Evolutionary conservation across 2,888 invertebrate genomes (phyloP).

Genomic region (Lepidochrysops patricia): DNA sequence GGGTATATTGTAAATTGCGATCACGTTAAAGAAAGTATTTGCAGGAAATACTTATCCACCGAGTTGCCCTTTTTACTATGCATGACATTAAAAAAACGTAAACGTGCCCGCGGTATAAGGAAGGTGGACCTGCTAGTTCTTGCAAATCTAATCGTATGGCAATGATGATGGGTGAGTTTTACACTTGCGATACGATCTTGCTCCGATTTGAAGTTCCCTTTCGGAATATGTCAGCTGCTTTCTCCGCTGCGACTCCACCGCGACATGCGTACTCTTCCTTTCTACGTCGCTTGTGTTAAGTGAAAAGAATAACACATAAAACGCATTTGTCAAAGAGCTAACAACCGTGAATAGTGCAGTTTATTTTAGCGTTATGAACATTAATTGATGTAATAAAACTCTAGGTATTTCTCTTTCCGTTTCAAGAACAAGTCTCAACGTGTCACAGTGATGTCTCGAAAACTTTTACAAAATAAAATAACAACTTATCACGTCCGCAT

Average conservation of each 20-base stretch:
- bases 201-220: constrained; percentile 64
- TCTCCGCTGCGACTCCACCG: constrained; percentile 60
- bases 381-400: not conserved
- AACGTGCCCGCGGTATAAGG: constrained; percentile 36
- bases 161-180: constrained; percentile 42
- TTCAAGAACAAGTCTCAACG: not conserved
- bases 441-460: not conserved
- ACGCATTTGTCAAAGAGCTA: not conserved
- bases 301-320: constrained; percentile 7
- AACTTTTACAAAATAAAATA: constrained; percentile 53
- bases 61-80: constrained; percentile 23
- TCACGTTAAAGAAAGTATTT: constrained; percentile 25
- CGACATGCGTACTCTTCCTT: constrained; percentile 70
- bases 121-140: constrained; percentile 58
- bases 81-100: constrained; percentile 42
- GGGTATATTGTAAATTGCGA: constrained; percentile 37
- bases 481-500: constrained; percentile 67
- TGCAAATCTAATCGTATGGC: constrained; percentile 44
- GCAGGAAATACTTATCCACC: constrained; percentile 21
- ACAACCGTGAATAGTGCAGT: not conserved
- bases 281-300: constrained; percentile 40
- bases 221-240: constrained; percentile 63
- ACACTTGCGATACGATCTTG: constrained; percentile 26
- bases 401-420: not conserved
- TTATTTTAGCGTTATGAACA: not conserved